A percentile compares a stretch with the other conserved stretches of the same genome.
phyloP scores from a whole-genome alignment of 2,113 vertebrate species.

The Xenopus tropicalis region UCB_Xtro_10.0 CM004445.2:19109501-19110000 shows the following conservation, averaged over 20 bases:
- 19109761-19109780: constrained; percentile 19
- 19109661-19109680: no score
- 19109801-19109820: constrained; percentile 29
- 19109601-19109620: no score
- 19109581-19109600: no score
- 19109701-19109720: no score
- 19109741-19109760: constrained; percentile 6
- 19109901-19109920: constrained; percentile 4
- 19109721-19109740: no score
- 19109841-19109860: constrained; percentile 25
- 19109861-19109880: constrained; percentile 5
- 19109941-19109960: neutral
- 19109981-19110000: constrained; percentile 5
- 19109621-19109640: no score
- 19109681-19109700: no score
- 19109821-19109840: constrained; percentile 4
- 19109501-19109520: no score
- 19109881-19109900: neutral
- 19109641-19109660: no score
- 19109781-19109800: constrained; percentile 18
- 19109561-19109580: no score
- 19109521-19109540: no score
- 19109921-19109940: neutral
- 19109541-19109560: no score
- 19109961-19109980: constrained; percentile 15